Evolutionary conservation across 23 tunicate genomes (phyloP).

Genomic region (Styela clava): DNA sequence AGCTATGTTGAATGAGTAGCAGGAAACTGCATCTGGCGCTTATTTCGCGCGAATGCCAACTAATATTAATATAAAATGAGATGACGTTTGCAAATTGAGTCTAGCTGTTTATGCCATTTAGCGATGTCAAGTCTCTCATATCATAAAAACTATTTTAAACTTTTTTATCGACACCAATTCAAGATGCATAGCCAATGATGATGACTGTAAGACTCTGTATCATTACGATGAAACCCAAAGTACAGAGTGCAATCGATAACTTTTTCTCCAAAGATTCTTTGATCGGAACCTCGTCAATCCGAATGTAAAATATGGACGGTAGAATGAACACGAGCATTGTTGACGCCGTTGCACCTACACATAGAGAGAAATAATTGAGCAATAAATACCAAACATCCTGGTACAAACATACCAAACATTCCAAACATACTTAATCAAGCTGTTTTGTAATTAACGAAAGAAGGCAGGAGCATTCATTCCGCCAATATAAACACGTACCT

Average conservation of each 20-base stretch:
- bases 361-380: no score
- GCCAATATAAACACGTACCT: no score
- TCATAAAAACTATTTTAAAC: no score
- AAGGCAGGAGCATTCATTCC: background rate
- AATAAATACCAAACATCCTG: background rate
- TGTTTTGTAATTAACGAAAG: background rate
- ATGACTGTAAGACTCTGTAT: constrained; percentile 73
- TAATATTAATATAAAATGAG: no score
- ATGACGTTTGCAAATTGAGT: no score
- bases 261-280: constrained; percentile 59
- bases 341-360: constrained; percentile 96
- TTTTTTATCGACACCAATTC: no score
- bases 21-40: no score
- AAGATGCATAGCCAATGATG: constrained; percentile 53
- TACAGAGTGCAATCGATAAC: constrained; percentile 47
- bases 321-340: constrained; percentile 95
- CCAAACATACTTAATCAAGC: background rate
- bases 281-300: constrained; percentile 59
- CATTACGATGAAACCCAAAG: constrained; percentile 67
- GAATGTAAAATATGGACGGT: constrained; percentile 78
- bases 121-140: no score
- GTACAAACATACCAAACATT: background rate
- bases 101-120: no score
- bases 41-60: no score
- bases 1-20: no score